phyloP scores from a whole-genome alignment of 2,888 invertebrate genomes.

The Melanotus villosus region DNA sequence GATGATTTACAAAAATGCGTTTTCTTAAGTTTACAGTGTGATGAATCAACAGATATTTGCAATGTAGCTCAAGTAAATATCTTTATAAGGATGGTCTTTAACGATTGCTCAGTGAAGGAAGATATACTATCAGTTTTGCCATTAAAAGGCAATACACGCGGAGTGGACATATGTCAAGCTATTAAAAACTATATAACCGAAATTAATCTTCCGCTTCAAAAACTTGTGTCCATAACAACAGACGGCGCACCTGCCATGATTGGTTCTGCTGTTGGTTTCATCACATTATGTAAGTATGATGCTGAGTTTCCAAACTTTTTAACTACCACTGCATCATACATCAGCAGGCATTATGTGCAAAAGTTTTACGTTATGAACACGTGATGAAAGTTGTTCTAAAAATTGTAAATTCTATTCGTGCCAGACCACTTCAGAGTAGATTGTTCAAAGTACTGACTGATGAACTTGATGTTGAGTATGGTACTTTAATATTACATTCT shows the following conservation, averaged over 20 bases:
- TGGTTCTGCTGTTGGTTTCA: too few relatives aligned
- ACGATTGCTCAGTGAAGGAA: slow-evolving; percentile 2
- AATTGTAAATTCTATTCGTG: background rate
- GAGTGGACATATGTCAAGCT: background rate
- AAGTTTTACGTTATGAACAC: too few relatives aligned
- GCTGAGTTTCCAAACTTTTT: slow-evolving; percentile 5
- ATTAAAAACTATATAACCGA: background rate
- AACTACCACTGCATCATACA: slow-evolving; percentile 6
- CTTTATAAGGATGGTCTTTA: background rate
- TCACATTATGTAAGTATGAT: too few relatives aligned
- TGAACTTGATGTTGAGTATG: too few relatives aligned
- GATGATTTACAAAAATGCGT: too few relatives aligned
- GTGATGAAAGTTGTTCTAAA: slow-evolving; percentile 6
- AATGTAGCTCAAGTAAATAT: slow-evolving; percentile 2
- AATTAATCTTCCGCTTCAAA: slow-evolving; percentile 2
- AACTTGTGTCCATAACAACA: slow-evolving; percentile 4
- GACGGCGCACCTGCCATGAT: background rate
- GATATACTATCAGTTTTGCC: slow-evolving; percentile 1
- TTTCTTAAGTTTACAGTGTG: too few relatives aligned
- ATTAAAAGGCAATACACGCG: slow-evolving; percentile 1
- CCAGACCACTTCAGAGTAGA: too few relatives aligned
- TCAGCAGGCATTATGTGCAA: slow-evolving; percentile 3
- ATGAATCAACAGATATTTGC: slow-evolving; percentile 1
- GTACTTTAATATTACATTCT: too few relatives aligned
- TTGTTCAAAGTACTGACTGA: too few relatives aligned